Conservation (phyloP, 2,113 vertebrate species). For the Brachyhypopomus occidentalis region DNA sequence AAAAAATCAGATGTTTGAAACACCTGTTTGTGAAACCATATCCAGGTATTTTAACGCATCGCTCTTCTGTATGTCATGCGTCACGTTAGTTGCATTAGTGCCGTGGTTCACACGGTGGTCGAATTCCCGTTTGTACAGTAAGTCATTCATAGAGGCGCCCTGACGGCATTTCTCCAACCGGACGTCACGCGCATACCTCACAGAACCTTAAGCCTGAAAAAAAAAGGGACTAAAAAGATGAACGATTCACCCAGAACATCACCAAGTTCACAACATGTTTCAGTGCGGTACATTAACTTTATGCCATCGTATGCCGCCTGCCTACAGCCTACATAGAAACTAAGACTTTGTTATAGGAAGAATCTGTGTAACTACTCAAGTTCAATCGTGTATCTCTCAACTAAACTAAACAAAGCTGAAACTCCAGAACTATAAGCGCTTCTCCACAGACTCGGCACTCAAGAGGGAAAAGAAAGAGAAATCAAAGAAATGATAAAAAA, state of each 20-base stretch:
- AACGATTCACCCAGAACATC: too few relatives aligned
- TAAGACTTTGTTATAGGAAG: too few relatives aligned
- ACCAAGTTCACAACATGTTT: too few relatives aligned
- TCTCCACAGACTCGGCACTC: background rate
- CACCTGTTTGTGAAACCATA: slow-evolving; percentile 85
- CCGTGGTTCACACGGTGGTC: slow-evolving; percentile 64
- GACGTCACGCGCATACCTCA: slow-evolving; percentile 54
- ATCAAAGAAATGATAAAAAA: background rate
- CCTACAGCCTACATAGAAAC: too few relatives aligned
- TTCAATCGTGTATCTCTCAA: background rate
- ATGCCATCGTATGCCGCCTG: too few relatives aligned
- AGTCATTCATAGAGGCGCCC: slow-evolving; percentile 9
- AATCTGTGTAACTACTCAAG: background rate
- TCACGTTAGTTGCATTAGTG: slow-evolving; percentile 50
- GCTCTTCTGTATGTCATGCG: slow-evolving; percentile 69
- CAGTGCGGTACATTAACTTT: too few relatives aligned
- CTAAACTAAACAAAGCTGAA: slow-evolving; percentile 7
- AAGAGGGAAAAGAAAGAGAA: background rate
- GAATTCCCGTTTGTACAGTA: slow-evolving; percentile 54
- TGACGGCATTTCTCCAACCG: background rate
- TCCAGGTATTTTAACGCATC: slow-evolving; percentile 78
- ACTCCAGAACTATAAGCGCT: background rate
- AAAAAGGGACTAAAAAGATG: background rate
- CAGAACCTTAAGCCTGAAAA: background rate
- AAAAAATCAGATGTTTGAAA: slow-evolving; percentile 70